Evolutionary conservation across 2,797 vertebrate species (phyloP).

Genomic region (Amniataba percoides): DNA sequence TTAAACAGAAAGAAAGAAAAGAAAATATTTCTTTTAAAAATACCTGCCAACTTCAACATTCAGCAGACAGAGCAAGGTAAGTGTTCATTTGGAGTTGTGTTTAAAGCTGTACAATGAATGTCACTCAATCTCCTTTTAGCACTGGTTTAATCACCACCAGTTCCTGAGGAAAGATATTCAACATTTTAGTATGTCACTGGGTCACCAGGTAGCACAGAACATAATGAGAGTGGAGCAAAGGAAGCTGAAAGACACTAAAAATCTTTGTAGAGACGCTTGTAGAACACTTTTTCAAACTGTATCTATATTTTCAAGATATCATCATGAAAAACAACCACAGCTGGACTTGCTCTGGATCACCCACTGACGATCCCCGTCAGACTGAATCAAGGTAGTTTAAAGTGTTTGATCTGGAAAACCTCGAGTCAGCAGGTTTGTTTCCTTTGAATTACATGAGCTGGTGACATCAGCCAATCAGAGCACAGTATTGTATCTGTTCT

Average conservation of each 20-base stretch:
- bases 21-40: no score
- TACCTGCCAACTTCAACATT: neutral
- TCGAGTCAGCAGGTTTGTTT: conserved; percentile 53
- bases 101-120: neutral
- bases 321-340: conserved; percentile 22
- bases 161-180: neutral
- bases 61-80: neutral
- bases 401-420: conserved; percentile 43
- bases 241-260: neutral
- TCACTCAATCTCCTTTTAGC: neutral
- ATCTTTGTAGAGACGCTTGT: neutral
- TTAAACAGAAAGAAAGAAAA: no score
- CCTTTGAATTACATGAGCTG: conserved; percentile 46
- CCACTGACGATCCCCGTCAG: neutral
- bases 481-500: neutral
- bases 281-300: neutral
- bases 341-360: conserved; percentile 21
- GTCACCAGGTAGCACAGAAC: no score
- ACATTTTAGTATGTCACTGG: neutral
- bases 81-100: neutral
- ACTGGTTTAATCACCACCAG: neutral
- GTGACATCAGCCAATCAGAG: conserved; percentile 34
- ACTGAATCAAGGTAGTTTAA: conserved; percentile 18
- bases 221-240: neutral
- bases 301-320: conserved; percentile 10